phyloP scores from a whole-genome alignment of 2,888 invertebrate species.

The Cataglyphis livida region DNA sequence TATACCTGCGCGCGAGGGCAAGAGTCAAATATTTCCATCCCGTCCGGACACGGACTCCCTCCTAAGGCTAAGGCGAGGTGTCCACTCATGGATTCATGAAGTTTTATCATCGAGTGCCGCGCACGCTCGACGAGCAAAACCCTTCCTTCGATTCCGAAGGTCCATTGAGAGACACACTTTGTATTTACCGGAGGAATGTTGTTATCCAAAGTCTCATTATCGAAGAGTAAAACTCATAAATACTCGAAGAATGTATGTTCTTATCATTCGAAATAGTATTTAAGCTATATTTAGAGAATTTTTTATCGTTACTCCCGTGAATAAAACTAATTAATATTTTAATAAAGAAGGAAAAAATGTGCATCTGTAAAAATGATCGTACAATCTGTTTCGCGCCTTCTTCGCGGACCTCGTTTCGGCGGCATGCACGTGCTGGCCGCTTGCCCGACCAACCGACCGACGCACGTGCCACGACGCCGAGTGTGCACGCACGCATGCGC shows the following conservation, averaged over 20 bases:
- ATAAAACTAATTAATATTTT: conserved; percentile 35
- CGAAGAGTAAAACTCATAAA: conserved; percentile 21
- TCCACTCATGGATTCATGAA: conserved; percentile 48
- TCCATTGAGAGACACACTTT: conserved; percentile 16
- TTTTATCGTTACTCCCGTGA: not conserved
- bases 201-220: conserved; percentile 20
- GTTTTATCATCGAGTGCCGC: conserved; percentile 50
- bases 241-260: not conserved
- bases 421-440: conserved; percentile 46
- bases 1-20: conserved; percentile 74
- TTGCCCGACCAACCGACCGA: conserved; percentile 30
- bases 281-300: conserved; percentile 17
- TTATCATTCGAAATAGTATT: conserved; percentile 28
- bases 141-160: conserved; percentile 16
- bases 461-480: conserved; percentile 56
- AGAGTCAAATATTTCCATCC: conserved; percentile 82
- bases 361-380: conserved; percentile 20
- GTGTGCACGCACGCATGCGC: conserved; percentile 49
- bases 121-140: conserved; percentile 37
- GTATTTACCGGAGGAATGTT: conserved; percentile 23
- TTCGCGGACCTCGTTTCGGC: conserved; percentile 38
- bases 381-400: conserved; percentile 32
- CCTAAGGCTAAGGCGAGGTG: conserved; percentile 58
- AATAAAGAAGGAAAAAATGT: not conserved
- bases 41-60: conserved; percentile 62